Evolutionary conservation across 2,113 vertebrate species (phyloP).

Genomic region (Orthochromis malagaraziensis): DNA sequence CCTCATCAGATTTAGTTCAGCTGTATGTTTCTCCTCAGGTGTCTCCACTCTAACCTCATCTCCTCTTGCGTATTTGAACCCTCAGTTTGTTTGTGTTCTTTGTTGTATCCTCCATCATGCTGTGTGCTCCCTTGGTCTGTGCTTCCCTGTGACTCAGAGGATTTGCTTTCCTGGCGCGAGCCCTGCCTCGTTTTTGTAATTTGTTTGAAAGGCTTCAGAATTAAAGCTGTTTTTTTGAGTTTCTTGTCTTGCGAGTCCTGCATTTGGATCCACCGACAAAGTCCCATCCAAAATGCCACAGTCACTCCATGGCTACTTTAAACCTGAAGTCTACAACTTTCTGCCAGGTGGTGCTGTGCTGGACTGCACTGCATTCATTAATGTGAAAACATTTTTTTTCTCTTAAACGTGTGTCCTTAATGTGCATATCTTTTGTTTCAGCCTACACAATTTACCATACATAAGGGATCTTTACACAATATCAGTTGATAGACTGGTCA

Average conservation of each 20-base stretch:
- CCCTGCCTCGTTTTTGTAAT: not conserved
- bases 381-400: not conserved
- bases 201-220: not conserved
- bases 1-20: not conserved
- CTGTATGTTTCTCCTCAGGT: not conserved
- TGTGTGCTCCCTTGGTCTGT: not conserved
- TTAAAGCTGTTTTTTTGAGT: not conserved
- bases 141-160: not conserved
- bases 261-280: not conserved
- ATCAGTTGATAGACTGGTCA: not conserved
- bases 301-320: not conserved
- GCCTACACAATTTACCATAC: not conserved
- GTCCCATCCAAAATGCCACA: not conserved
- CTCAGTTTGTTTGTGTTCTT: not conserved
- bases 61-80: not conserved
- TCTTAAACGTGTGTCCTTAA: not conserved
- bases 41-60: not conserved
- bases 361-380: not conserved
- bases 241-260: not conserved
- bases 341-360: not conserved
- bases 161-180: rapidly evolving
- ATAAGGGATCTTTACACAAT: not conserved
- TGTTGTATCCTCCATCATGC: not conserved
- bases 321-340: not conserved
- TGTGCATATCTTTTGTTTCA: not conserved